Base-by-base conservation (phyloP, 92 coral and sea anemone genomes). In the Porites evermanni region DNA sequence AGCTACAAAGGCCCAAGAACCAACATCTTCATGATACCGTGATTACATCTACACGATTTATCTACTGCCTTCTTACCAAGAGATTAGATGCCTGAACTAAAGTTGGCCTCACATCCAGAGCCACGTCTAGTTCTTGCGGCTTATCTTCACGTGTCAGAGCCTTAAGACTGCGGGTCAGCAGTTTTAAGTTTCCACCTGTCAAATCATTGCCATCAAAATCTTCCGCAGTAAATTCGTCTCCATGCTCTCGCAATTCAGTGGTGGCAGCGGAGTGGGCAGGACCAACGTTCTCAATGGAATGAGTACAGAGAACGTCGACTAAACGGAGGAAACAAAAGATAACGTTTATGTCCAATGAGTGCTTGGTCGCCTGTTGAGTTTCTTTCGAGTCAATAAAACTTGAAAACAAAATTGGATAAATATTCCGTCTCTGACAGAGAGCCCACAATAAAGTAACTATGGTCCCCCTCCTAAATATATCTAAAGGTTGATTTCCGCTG, bases 121-220 rank as follows among this genome's bases (percentile, higher is more conserved):
- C 99, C 16, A 93, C 77, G n/a, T 94, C 99, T 12, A 90, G 88
- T 44, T 93, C 92, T 6, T 81, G 81, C 24, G 89, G 91, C 50
- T 82, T 84, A 21, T 83, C 91, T 12, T 83, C 88, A 53, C 56
- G 87, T 75, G 92, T 74, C 71, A 96, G 70, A 1, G 94, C 96
- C 60, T 86, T 80, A 10, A 96, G 93, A 64, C 94, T 83, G 77
- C 88, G 84, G 14, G 92, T 87, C 65, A 96, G 82, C 91, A 89
- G 89, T 78, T 89, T 91, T 7, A 96, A 86, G 85, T 94, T 96
- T 7, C 99, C 99, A 14, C 99, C 99, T 12, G 98, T 94, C 89
- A 96, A 70, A 79, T 96, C 99, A 66, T 94, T 92, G 17, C 84
- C 87, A 72, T 91, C 95, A 53, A 79, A 85, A 60, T 84, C 89